Base-by-base conservation (phyloP, 2,888 invertebrate genomes). In the Hypomecis punctinalis region DNA sequence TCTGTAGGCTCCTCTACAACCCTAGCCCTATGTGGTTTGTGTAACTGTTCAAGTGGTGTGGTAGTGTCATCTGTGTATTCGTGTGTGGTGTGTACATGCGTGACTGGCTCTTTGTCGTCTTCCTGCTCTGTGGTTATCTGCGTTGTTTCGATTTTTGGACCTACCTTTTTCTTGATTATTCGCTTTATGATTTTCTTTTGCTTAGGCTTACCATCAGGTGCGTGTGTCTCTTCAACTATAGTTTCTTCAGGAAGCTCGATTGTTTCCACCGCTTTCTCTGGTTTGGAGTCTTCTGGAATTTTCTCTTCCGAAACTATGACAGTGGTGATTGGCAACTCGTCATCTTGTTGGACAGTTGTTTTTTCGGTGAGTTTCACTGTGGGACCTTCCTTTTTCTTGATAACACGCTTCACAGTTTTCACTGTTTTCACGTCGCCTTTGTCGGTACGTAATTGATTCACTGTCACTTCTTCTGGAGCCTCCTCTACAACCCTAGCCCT, bases 271-370 rank as follows among this genome's bases (percentile, higher is more conserved):
- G 75, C 71, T 54, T 76, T 72, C 10, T 36, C 3, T 0, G 55
- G 39, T 33, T 56, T 56, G 8, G 48, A 45, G 8, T 78, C 70
- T 71, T 82, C 76, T 39, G 82, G 73, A 39, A 70, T 78, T 39
- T 74, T 58, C 58, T 72, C 62, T 64, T 74, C 71, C 0, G 61
- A 62, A 0, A 73, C 62, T 61, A 68, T 74, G 8, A 84, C 80
- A 4, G 82, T 81, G 0, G 81, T 82, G 67, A 79, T 76, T 0
- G 82, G 81, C 45, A 74, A 67, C 68, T 89, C 82, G 63, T 88
- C 89, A 77, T 90, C 80, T 74, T 82, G 89, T 76, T 68, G 83
- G 68, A 88, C 80, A 11, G 93, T 93, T 5, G 87, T 81, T 33
- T 88, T 89, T 76, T 89, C 89, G 1, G 93, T 91, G 36, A 89